phyloP scores from a whole-genome alignment of 1,140 invertebrate species.

The Bombus haemorrhoidalis region DNA sequence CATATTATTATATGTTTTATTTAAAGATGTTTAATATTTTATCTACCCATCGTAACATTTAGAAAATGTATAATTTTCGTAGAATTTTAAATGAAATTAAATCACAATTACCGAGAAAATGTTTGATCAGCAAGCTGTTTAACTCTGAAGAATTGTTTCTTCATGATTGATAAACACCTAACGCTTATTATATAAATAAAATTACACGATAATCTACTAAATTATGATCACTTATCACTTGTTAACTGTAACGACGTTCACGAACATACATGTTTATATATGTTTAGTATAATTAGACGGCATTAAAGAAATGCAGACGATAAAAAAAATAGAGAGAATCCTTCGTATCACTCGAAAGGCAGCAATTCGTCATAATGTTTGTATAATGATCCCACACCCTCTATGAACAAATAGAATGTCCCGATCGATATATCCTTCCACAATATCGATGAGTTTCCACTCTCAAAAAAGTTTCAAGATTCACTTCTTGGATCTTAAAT shows the following conservation, averaged over 20 bases:
- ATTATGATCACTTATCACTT: conserved; percentile 15
- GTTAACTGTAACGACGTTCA: conserved; percentile 9
- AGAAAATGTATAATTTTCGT: not conserved
- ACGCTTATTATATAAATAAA: conserved; percentile 37
- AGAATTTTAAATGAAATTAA: not conserved
- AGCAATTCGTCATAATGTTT: conserved; percentile 72
- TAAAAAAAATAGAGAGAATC: conserved; percentile 28
- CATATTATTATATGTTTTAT: not conserved
- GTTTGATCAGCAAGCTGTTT: conserved; percentile 95
- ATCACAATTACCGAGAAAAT: conserved; percentile 88
- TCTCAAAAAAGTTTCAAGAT: conserved; percentile 14
- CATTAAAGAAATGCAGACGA: conserved; percentile 16
- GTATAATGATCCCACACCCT: conserved; percentile 66
- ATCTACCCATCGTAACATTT: not conserved
- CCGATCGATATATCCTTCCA: conserved; percentile 25
- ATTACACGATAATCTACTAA: not conserved
- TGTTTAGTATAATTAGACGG: conserved; percentile 16
- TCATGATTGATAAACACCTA: conserved; percentile 83
- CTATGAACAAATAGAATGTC: not conserved
- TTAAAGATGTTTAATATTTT: not conserved
- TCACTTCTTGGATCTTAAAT: conserved; percentile 2
- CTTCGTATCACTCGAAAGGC: conserved; percentile 47
- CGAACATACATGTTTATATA: conserved; percentile 39
- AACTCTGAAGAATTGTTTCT: conserved; percentile 94
- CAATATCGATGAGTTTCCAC: conserved; percentile 47